Conservation (phyloP, 2,113 vertebrate genomes). For the Marcusenius ussheri region DNA sequence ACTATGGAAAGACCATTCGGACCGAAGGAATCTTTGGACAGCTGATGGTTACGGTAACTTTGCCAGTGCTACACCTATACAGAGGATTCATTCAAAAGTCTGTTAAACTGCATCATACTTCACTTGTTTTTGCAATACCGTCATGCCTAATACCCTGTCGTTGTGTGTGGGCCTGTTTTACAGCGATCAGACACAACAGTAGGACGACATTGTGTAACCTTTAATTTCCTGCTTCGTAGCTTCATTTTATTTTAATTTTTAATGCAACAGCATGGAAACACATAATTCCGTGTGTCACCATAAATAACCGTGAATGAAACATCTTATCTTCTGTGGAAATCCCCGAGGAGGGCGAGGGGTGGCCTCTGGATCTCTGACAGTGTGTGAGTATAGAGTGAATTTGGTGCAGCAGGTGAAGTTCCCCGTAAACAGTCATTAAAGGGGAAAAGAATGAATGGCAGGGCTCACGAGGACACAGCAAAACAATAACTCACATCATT, state of each 20-base stretch:
- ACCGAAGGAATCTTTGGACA: neutral
- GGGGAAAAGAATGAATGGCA: neutral
- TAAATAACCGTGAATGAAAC: slow-evolving; percentile 15
- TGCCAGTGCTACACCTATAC: neutral
- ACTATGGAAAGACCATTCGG: neutral
- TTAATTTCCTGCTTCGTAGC: neutral
- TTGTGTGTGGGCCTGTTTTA: slow-evolving; percentile 5
- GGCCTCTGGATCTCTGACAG: slow-evolving; percentile 7
- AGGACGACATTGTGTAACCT: neutral
- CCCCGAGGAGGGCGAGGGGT: neutral
- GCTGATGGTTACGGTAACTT: neutral
- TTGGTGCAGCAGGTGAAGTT: neutral
- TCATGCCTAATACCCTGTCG: neutral
- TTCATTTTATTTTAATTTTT: slow-evolving; percentile 5
- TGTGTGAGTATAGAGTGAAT: neutral
- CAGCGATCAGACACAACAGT: neutral
- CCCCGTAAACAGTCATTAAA: slow-evolving; percentile 1
- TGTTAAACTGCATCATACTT: neutral
- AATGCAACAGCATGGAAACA: neutral
- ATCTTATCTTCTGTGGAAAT: slow-evolving; percentile 9
- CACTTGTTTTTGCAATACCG: neutral
- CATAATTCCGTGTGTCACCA: slow-evolving; percentile 13
- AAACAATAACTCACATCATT: neutral
- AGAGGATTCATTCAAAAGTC: slow-evolving; percentile 2
- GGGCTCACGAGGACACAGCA: neutral